phyloP scores from a whole-genome alignment of 2,888 invertebrate genomes.

The Lasioglossum pauxillum region DNA sequence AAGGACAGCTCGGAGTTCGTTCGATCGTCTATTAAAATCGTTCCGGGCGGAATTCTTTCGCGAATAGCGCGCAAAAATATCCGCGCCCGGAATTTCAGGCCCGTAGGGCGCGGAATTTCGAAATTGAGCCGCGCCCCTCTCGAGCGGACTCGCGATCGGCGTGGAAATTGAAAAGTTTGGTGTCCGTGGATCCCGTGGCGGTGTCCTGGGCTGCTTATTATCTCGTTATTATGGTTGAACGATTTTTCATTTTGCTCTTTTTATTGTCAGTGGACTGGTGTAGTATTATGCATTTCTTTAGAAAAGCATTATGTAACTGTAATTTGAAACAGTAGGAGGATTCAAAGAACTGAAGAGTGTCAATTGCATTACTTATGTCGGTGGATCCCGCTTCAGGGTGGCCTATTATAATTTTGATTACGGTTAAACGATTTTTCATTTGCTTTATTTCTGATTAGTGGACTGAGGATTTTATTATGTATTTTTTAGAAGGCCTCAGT shows the following conservation, averaged over 20 bases:
- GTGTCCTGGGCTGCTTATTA: too few species aligned
- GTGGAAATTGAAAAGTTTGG: conserved; percentile 7
- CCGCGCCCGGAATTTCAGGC: conserved; percentile 7
- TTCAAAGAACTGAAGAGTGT: too few species aligned
- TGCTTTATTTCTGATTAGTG: too few species aligned
- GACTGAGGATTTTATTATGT: too few species aligned
- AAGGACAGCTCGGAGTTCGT: conserved; percentile 6
- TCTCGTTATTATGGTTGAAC: neutral
- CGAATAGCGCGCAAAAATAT: conserved; percentile 26
- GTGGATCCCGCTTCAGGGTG: too few species aligned
- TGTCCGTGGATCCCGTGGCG: conserved; percentile 24
- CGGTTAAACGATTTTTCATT: too few species aligned
- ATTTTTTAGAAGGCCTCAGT: too few species aligned
- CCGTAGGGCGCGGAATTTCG: conserved; percentile 23
- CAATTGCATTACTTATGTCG: too few species aligned
- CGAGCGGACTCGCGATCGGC: neutral
- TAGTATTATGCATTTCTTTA: neutral
- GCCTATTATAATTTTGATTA: too few species aligned
- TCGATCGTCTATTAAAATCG: conserved; percentile 12
- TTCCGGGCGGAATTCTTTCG: conserved; percentile 17
- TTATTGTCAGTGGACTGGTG: neutral
- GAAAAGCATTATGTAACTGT: neutral
- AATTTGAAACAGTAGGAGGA: neutral
- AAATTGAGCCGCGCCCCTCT: conserved; percentile 18
- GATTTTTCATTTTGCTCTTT: neutral